Evolutionary conservation across 2,888 invertebrate genomes (phyloP), one percentile per base, ranked within the genome.

Genomic region (Andricus curvator): DNA sequence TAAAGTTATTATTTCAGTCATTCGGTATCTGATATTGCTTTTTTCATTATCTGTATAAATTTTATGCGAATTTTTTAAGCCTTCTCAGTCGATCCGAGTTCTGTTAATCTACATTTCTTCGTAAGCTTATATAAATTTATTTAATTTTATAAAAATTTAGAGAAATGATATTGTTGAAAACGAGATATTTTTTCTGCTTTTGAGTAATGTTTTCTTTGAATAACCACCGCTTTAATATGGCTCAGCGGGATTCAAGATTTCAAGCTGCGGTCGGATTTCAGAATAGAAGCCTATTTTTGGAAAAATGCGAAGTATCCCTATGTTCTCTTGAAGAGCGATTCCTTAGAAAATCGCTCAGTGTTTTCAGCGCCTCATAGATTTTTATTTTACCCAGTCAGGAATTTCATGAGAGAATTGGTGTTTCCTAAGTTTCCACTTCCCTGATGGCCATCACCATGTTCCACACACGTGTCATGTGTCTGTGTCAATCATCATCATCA

Each of bases 401-500:
- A 62, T 62, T 62, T 56, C 56, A n/a, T 56, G 20, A n/a, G 9
- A 56, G 56, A 9, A 56, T 56, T 62, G 13, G 22, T 25, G 25
- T 25, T 62, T 25, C 13, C 25, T 5, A 62, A 25, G 25, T 62
- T 62, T 25, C 13, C 15, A 62, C 56, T 62, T 62, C 62, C 62
- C 25, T 25, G 62, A 62, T 62, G 62, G 11, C 25, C 62, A 25
- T 62, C 62, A 15, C 9, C 84, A 86, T 86, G 85, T 84, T 84
- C 80, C 65, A 81, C 89, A 85, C 89, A 89, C 88, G 88, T 89
- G 90, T 87, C 84, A 83, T 85, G 80, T 85, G 85, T 84, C 88
- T 89, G 88, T 87, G 88, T 88, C 88, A 89, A 89, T 89, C 90
- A 88, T 87, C 90, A 88, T 87, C 90, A 88, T 87, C 86, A 85